Evolutionary conservation across 2,888 invertebrate genomes (phyloP).

Genomic region (Bedellia somnulentella): DNA sequence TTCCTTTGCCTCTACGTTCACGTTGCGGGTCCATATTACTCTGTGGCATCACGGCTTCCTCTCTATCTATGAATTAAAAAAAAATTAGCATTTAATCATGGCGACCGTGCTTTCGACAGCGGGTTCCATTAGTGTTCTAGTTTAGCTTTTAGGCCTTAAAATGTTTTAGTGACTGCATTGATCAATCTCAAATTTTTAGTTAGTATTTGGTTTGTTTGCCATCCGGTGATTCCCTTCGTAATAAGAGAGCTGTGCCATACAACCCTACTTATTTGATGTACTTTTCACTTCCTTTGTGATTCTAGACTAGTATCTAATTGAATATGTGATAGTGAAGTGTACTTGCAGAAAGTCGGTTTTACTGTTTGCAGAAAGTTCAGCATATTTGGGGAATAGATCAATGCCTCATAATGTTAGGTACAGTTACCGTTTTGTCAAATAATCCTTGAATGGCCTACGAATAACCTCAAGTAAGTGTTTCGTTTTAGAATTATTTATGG

Average conservation of each 20-base stretch:
- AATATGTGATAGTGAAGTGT: conserved; percentile 15
- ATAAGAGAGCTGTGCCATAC: conserved; percentile 5
- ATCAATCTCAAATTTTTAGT: conserved; percentile 5
- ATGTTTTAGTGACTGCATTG: conserved; percentile 5
- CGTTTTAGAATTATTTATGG: too few species aligned
- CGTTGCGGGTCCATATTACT: too few species aligned
- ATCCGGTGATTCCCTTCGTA: conserved; percentile 2
- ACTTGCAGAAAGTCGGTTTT: too few species aligned
- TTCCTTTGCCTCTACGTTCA: too few species aligned
- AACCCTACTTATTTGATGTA: conserved; percentile 2
- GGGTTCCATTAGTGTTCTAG: conserved; percentile 4
- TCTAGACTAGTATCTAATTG: conserved; percentile 28
- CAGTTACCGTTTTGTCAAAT: conserved; percentile 1
- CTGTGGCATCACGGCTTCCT: too few species aligned
- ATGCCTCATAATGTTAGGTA: too few species aligned
- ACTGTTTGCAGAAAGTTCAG: too few species aligned
- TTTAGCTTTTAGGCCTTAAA: conserved; percentile 1
- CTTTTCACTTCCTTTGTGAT: conserved; percentile 50
- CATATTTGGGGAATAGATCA: too few species aligned
- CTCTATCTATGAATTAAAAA: background rate
- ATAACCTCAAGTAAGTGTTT: conserved; percentile 8
- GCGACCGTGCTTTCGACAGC: conserved; percentile 7
- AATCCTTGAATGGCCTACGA: background rate
- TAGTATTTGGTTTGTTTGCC: conserved; percentile 3
- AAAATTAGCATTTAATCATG: conserved; percentile 6